Conservation (phyloP, 1,140 invertebrate species). For the Cyphomyrmex costatus region DNA sequence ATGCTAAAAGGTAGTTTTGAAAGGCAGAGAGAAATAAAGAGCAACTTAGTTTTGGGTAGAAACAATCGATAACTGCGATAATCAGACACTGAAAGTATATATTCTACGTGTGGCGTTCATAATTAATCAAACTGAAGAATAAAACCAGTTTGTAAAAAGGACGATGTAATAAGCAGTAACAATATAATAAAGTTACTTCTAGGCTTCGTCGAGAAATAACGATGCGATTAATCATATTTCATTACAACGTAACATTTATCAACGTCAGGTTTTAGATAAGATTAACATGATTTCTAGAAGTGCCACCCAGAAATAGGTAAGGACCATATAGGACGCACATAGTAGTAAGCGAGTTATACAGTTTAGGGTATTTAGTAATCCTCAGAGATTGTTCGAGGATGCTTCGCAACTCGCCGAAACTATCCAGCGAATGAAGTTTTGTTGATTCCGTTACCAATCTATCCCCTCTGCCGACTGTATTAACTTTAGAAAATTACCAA, state of each 20-base stretch:
- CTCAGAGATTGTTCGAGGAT: conserved; percentile 56
- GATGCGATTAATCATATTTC: conserved; percentile 30
- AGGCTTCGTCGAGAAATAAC: neutral
- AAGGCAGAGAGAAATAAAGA: neutral
- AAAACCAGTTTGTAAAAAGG: conserved; percentile 5
- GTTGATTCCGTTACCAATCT: conserved; percentile 47
- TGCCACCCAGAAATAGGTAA: neutral
- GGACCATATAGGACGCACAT: neutral
- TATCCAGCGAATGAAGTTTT: conserved; percentile 49
- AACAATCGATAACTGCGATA: conserved; percentile 16
- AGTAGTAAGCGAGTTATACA: conserved; percentile 47
- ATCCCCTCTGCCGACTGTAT: neutral
- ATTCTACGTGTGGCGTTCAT: too few relatives aligned
- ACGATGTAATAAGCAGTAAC: neutral
- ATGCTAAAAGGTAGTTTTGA: conserved; percentile 11
- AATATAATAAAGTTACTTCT: neutral
- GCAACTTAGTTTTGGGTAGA: neutral
- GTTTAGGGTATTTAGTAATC: conserved; percentile 65
- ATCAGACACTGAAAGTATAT: neutral
- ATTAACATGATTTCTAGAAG: conserved; percentile 30
- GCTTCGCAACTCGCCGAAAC: conserved; percentile 62
- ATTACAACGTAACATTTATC: conserved; percentile 3
- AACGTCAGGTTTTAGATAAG: neutral
- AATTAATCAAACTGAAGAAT: neutral
- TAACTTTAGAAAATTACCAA: conserved; percentile 39